Conservation (phyloP, 2,113 vertebrate genomes). For the Lonchura striata region DNA sequence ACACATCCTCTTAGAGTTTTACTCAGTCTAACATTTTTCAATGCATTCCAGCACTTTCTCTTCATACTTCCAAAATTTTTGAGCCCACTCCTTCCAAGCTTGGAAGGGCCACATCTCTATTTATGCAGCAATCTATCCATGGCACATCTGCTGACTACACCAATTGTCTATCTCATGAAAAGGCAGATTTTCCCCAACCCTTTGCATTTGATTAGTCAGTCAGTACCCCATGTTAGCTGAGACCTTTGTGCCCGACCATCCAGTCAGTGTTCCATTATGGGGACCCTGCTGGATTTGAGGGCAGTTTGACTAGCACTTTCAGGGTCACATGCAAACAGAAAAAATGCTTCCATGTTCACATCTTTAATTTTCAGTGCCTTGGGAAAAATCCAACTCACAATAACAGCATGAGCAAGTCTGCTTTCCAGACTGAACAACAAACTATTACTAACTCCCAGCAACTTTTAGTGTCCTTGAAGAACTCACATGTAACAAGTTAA, state of each 20-base stretch:
- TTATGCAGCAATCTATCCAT: background rate
- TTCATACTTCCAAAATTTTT: background rate
- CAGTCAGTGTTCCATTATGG: background rate
- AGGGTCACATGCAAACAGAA: background rate
- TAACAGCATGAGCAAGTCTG: fast-evolving
- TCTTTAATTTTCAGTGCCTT: background rate
- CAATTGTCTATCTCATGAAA: background rate
- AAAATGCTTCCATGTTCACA: no score
- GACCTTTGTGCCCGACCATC: fast-evolving
- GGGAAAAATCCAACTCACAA: fast-evolving
- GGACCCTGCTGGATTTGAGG: background rate
- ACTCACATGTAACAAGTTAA: background rate
- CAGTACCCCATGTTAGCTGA: background rate
- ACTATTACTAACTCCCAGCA: background rate
- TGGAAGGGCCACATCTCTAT: background rate
- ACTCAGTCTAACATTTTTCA: background rate
- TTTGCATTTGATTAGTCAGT: background rate
- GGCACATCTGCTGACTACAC: background rate
- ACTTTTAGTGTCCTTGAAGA: background rate
- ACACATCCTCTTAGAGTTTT: background rate
- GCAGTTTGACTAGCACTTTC: background rate
- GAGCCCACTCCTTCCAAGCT: background rate
- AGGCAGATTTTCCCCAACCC: background rate
- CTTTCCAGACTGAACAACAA: fast-evolving
- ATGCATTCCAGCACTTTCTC: background rate